phyloP scores from a whole-genome alignment of 2,113 vertebrate species.

The Sylvilagus bachmani region DNA sequence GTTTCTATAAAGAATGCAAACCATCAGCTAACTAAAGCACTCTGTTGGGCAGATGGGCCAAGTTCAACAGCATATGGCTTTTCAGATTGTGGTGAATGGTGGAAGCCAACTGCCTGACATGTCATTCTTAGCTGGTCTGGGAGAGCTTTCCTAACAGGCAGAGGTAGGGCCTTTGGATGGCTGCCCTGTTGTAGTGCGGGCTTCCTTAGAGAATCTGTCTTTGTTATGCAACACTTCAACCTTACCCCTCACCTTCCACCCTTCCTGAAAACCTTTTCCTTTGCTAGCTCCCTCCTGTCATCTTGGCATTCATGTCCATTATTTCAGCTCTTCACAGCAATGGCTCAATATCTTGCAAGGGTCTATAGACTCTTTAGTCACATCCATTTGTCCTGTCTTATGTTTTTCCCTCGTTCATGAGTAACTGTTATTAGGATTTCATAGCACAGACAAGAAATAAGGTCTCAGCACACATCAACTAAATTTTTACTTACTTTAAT shows the following conservation, averaged over 20 bases:
- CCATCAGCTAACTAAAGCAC: neutral
- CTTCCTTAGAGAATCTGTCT: neutral
- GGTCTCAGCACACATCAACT: neutral
- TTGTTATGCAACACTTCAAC: neutral
- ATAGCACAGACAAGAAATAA: neutral
- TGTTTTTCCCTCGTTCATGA: conserved; percentile 29
- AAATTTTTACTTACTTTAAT: neutral
- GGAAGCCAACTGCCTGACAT: neutral
- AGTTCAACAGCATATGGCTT: neutral
- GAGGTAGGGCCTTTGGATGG: neutral
- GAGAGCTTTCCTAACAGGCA: neutral
- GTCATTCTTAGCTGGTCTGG: neutral
- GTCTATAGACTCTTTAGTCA: neutral
- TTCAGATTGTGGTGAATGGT: conserved; percentile 2
- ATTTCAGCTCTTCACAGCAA: neutral
- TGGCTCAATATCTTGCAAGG: neutral
- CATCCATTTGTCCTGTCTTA: neutral
- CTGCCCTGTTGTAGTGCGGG: neutral
- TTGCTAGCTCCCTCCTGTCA: neutral
- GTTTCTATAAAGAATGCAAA: neutral
- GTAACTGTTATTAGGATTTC: neutral
- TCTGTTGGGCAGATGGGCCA: neutral
- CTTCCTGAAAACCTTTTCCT: neutral
- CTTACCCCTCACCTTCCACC: neutral
- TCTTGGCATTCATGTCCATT: neutral